A percentile compares a stretch with the other conserved stretches of the same genome.
Evolutionary conservation across 2,797 vertebrate species (phyloP).

Genomic region (Chanos chanos): DNA sequence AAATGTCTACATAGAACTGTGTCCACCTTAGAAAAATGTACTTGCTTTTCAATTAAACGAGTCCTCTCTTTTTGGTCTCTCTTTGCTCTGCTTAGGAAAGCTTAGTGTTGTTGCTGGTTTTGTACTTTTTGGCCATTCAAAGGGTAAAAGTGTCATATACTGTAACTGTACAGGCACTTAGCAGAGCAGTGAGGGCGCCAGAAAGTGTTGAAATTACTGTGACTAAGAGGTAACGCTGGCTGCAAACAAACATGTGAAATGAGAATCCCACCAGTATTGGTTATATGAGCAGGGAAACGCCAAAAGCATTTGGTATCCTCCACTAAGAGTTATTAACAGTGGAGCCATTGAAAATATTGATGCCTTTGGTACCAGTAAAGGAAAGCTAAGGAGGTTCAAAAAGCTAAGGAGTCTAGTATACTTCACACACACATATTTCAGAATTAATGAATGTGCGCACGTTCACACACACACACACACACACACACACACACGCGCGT

Average conservation of each 20-base stretch:
- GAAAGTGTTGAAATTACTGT: conserved; percentile 43
- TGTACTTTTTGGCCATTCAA: conserved; percentile 46
- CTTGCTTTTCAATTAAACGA: conserved; percentile 48
- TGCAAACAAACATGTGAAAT: conserved; percentile 26
- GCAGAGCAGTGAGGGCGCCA: conserved; percentile 17
- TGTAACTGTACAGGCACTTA: conserved; percentile 39
- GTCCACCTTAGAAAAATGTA: conserved; percentile 50
- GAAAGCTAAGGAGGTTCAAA: too few relatives aligned
- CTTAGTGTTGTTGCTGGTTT: conserved; percentile 30
- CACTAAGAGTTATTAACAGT: too few relatives aligned
- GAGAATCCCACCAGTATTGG: conserved; percentile 9
- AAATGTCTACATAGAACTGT: conserved; percentile 58
- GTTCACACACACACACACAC: too few relatives aligned
- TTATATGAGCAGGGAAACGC: background rate
- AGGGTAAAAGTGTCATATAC: conserved; percentile 50
- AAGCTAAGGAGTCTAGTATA: too few relatives aligned
- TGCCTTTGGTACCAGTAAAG: too few relatives aligned
- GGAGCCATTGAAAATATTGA: too few relatives aligned
- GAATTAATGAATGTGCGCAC: too few relatives aligned
- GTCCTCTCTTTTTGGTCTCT: conserved; percentile 7
- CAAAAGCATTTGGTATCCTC: too few relatives aligned
- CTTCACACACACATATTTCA: too few relatives aligned
- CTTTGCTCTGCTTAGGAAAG: conserved; percentile 31
- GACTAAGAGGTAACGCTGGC: conserved; percentile 16
- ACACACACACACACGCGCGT: too few relatives aligned